Conservation (phyloP, 2,797 vertebrate genomes). For the Sebastes itinus region DNA sequence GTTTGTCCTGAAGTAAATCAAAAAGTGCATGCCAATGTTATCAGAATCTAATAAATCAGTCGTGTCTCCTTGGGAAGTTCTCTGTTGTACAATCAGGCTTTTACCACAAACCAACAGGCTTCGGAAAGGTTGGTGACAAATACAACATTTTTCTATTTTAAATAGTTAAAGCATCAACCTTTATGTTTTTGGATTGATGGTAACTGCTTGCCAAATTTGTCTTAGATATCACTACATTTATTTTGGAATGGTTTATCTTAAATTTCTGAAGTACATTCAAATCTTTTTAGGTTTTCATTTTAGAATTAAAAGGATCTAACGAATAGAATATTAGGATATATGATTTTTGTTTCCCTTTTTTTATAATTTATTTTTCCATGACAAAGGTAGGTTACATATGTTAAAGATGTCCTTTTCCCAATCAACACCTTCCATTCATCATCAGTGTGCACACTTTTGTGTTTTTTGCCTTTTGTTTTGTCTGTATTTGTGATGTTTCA, state of each 20-base stretch:
- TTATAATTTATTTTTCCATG: slow-evolving; percentile 30
- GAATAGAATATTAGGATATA: slow-evolving; percentile 31
- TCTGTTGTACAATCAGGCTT: slow-evolving; percentile 86
- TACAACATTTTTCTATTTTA: slow-evolving; percentile 78
- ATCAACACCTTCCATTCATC: slow-evolving; percentile 82
- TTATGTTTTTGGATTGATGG: slow-evolving; percentile 91
- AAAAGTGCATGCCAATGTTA: slow-evolving; percentile 77
- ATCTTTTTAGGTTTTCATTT: slow-evolving; percentile 20
- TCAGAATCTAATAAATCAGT: slow-evolving; percentile 78
- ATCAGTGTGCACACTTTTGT: slow-evolving; percentile 76
- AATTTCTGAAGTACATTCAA: slow-evolving; percentile 6
- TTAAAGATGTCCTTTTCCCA: slow-evolving; percentile 82
- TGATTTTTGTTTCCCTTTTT: slow-evolving; percentile 51
- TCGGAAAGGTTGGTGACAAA: slow-evolving; percentile 90
- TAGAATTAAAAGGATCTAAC: neutral
- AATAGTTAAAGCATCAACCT: slow-evolving; percentile 86
- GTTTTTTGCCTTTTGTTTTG: slow-evolving; percentile 78
- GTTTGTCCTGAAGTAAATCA: slow-evolving; percentile 62
- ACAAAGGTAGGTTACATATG: slow-evolving; percentile 92
- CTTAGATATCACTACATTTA: slow-evolving; percentile 31
- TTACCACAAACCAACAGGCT: slow-evolving; percentile 91
- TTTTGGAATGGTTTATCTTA: slow-evolving; percentile 50
- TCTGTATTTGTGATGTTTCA: slow-evolving; percentile 73
- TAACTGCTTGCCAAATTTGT: slow-evolving; percentile 85
- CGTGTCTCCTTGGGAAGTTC: slow-evolving; percentile 85